phyloP scores from a whole-genome alignment of 2,797 vertebrate species.

The Enteromius anoplus region DNA sequence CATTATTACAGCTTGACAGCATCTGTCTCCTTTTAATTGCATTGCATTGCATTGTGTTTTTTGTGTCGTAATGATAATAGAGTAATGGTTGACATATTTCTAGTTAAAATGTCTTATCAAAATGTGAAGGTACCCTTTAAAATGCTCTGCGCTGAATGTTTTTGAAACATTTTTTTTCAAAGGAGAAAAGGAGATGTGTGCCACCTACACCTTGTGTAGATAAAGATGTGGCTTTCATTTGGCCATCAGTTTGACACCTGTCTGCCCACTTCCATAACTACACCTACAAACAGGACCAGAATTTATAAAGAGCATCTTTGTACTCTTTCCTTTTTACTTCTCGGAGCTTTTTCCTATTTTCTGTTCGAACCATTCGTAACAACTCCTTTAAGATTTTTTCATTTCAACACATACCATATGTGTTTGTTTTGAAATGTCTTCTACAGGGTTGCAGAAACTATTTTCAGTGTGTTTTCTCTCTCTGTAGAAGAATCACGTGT shows the following conservation, averaged over 20 bases:
- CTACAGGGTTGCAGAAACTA: not conserved
- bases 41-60: not conserved
- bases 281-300: constrained; percentile 5
- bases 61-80: not conserved
- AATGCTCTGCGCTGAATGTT: not conserved
- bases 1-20: not conserved
- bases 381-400: not conserved
- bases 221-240: constrained; percentile 14
- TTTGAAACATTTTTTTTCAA: not conserved
- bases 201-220: constrained; percentile 16
- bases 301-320: not conserved
- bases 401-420: not conserved
- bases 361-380: not conserved
- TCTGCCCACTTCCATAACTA: constrained; percentile 21
- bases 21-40: not conserved
- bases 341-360: not conserved
- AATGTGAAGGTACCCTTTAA: not conserved
- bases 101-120: not conserved
- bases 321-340: not conserved
- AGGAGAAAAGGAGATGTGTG: not conserved
- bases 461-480: not conserved
- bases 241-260: constrained; percentile 11
- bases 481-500: constrained; percentile 89
- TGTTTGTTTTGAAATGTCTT: constrained; percentile 9
- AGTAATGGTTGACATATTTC: not conserved